phyloP scores from a whole-genome alignment of 2,113 vertebrate genomes.

The Recurvirostra avosetta region DNA sequence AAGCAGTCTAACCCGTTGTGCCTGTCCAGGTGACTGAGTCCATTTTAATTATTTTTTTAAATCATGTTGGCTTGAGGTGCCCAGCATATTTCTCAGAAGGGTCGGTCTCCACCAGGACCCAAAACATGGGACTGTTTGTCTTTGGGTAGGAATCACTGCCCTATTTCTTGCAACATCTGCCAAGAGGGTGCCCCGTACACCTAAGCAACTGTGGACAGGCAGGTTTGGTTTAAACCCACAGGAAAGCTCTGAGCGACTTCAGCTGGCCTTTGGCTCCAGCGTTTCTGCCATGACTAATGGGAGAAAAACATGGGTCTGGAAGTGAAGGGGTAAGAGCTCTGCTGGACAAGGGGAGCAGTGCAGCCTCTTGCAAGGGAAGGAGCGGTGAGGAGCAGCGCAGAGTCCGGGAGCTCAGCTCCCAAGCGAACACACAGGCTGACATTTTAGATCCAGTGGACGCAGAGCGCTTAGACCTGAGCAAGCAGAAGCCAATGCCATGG shows the following conservation, averaged over 20 bases:
- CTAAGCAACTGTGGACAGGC: neutral
- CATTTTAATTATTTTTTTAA: neutral
- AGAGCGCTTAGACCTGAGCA: neutral
- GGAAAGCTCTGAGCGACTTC: neutral
- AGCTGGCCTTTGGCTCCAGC: neutral
- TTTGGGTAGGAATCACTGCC: neutral
- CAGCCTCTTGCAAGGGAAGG: neutral
- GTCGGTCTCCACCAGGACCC: neutral
- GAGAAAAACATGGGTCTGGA: neutral
- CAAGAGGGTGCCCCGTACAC: neutral
- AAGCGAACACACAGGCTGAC: accelerated
- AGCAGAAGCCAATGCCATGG: neutral
- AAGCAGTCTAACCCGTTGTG: neutral
- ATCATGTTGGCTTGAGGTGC: neutral
- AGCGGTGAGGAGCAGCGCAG: neutral
- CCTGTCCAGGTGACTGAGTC: neutral
- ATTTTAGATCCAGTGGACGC: accelerated
- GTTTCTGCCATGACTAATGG: accelerated
- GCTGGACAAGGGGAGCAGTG: neutral
- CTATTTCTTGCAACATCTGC: neutral
- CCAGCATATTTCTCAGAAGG: neutral
- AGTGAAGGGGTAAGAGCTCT: neutral
- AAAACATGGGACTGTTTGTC: neutral
- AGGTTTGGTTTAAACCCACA: neutral
- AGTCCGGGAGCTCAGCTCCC: neutral